Evolutionary conservation across 2,797 vertebrate species (phyloP).

Genomic region (Enteromius thamalakanensis): DNA sequence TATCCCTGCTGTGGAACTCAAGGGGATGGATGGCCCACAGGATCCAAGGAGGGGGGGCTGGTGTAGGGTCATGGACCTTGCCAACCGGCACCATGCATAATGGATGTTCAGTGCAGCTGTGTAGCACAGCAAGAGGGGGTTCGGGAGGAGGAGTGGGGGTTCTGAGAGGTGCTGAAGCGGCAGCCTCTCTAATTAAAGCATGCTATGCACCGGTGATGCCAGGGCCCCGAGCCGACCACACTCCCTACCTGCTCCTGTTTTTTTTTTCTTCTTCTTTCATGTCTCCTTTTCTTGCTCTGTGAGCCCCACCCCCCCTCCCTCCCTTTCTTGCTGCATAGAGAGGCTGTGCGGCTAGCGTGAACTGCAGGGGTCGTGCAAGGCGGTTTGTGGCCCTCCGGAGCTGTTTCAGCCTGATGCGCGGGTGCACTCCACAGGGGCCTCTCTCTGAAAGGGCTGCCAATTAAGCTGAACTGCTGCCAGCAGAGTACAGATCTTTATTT

Average conservation of each 20-base stretch:
- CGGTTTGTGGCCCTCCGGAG: constrained; percentile 46
- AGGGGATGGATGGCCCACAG: constrained; percentile 51
- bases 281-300: constrained; percentile 63
- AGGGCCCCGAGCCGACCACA: background rate
- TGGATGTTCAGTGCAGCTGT: constrained; percentile 67
- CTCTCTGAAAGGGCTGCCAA: constrained; percentile 73
- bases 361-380: constrained; percentile 36
- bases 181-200: constrained; percentile 53
- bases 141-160: constrained; percentile 64
- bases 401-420: constrained; percentile 50
- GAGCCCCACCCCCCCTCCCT: constrained; percentile 25
- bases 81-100: constrained; percentile 73
- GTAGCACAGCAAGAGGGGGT: constrained; percentile 58
- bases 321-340: constrained; percentile 16
- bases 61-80: constrained; percentile 47
- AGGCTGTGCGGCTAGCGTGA: constrained; percentile 41
- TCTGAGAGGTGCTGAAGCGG: constrained; percentile 27
- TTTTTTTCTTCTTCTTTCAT: background rate
- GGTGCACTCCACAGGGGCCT: constrained; percentile 49
- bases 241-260: constrained; percentile 25
- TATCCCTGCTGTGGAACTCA: constrained; percentile 51
- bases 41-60: constrained; percentile 44
- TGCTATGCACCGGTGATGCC: constrained; percentile 37
- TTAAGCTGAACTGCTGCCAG: constrained; percentile 75
- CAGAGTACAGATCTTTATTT: constrained; percentile 73